These are phyloP conservation scores for Rhamphomyia laevipes DNA, from an alignment of 2,888 invertebrate genomes.

Conservation along the genomic window DNA sequence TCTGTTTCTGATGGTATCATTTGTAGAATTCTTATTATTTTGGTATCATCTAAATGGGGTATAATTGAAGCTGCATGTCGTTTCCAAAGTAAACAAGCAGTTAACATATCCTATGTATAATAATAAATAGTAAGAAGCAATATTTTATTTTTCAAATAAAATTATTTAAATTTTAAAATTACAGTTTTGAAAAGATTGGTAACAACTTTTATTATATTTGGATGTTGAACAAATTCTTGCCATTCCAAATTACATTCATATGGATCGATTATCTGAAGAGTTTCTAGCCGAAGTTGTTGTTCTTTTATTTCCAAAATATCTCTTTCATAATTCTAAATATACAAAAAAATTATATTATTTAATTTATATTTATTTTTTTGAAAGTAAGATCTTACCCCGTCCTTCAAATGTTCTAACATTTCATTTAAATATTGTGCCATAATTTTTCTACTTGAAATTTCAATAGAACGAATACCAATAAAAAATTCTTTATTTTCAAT, in stretches of 20 bases:
- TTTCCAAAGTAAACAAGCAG: slow-evolving; percentile 34
- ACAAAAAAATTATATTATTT: too few relatives aligned
- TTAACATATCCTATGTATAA: slow-evolving; percentile 28
- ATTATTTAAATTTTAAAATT: neutral
- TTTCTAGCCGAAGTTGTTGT: slow-evolving; percentile 32
- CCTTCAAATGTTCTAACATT: slow-evolving; percentile 27
- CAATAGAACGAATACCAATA: slow-evolving; percentile 25
- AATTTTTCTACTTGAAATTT: slow-evolving; percentile 27
- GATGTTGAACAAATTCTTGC: slow-evolving; percentile 34
- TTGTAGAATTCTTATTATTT: slow-evolving; percentile 25
- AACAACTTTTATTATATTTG: slow-evolving; percentile 28
- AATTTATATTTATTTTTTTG: too few relatives aligned
- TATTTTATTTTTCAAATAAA: too few relatives aligned
- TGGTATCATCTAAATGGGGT: slow-evolving; percentile 25
- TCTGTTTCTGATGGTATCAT: slow-evolving; percentile 30
- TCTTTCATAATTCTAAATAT: slow-evolving; percentile 20
- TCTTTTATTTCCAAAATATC: slow-evolving; percentile 32
- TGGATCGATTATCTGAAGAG: slow-evolving; percentile 34
- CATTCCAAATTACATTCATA: slow-evolving; percentile 33
- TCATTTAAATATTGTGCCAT: slow-evolving; percentile 27
- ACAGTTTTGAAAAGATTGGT: slow-evolving; percentile 26
- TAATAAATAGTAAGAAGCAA: neutral
- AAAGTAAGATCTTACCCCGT: slow-evolving; percentile 20
- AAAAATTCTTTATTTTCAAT: slow-evolving; percentile 31
- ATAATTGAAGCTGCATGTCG: slow-evolving; percentile 31